Evolutionary conservation across 2,888 invertebrate species (phyloP).

Genomic region (Torymus auratus): DNA sequence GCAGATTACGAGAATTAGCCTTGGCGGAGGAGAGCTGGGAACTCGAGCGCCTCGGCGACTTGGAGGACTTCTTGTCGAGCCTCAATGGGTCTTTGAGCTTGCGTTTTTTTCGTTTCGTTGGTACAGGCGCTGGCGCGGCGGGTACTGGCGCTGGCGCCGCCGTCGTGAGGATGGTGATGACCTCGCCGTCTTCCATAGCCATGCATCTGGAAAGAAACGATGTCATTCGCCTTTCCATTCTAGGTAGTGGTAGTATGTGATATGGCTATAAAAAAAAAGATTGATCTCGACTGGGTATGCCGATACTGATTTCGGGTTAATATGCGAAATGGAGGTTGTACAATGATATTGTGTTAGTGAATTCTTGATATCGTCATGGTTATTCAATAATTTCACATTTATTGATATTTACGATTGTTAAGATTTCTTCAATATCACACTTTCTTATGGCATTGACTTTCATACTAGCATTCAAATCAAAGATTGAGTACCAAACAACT

Average conservation of each 20-base stretch:
- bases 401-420: no score
- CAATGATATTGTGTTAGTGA: no score
- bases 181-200: slow-evolving; percentile 40
- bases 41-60: background rate
- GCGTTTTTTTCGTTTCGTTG: slow-evolving; percentile 4
- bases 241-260: slow-evolving; percentile 1
- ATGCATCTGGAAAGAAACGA: slow-evolving; percentile 58
- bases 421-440: no score
- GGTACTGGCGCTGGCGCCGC: background rate
- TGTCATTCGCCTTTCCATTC: slow-evolving; percentile 52
- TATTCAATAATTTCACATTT: no score
- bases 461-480: no score
- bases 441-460: no score
- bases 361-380: no score
- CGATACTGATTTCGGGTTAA: background rate
- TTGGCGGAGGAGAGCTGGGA: background rate
- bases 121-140: background rate
- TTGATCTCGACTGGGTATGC: no score
- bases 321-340: no score
- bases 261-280: no score
- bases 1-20: background rate
- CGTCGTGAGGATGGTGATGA: slow-evolving; percentile 43
- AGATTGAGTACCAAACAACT: no score
- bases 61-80: background rate
- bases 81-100: background rate